Evolutionary conservation across 1,140 invertebrate genomes (phyloP), one percentile per base, ranked within the genome.

Genomic region (Psix sp.): DNA sequence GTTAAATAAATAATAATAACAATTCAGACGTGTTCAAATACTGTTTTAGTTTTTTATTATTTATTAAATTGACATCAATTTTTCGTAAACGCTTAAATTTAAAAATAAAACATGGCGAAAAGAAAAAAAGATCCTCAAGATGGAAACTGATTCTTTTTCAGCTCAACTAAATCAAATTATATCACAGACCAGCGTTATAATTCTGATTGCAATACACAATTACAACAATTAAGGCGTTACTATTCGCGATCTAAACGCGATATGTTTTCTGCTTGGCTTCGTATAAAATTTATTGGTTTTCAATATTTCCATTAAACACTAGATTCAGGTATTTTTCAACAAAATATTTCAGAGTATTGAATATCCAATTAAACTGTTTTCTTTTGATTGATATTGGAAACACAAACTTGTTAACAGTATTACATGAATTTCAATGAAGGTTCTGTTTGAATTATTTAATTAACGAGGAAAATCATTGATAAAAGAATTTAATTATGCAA

Each of bases 11-110:
- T 40, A 56, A 56, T 54, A 57, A 35, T 33, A 59, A 11, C 63
- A n/a, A 18, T 54, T 31, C 13, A 59, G 26, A 26, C n/a, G 18
- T 9, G 56, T 45, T 45, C n/a, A 42, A 57, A 56, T 54, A 70
- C 38, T 39, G 14, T 49, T 62, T 60, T 42, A 70, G 35, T 52
- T 35, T 38, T 59, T 63, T 70, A 14, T 35, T 70, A 62, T 62
- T 29, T 62, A 56, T 62, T 62, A 82, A 82, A 84, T 81, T 74
- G 79, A 81, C 76, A 78, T 83, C 72, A 54, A 74, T 77, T 80
- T 73, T 75, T 78, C 63, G 57, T 57, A 71, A 57, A 71, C 36
- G 57, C 40, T 48, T 63, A 71, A 63, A 63, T 43, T 71, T 45
- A 48, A 7, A 63, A 71, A 49, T 20, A 46, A 56, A 21, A 54